phyloP scores from a whole-genome alignment of 2,888 invertebrate genomes.

The Venustoraphidia nigricollis region DNA sequence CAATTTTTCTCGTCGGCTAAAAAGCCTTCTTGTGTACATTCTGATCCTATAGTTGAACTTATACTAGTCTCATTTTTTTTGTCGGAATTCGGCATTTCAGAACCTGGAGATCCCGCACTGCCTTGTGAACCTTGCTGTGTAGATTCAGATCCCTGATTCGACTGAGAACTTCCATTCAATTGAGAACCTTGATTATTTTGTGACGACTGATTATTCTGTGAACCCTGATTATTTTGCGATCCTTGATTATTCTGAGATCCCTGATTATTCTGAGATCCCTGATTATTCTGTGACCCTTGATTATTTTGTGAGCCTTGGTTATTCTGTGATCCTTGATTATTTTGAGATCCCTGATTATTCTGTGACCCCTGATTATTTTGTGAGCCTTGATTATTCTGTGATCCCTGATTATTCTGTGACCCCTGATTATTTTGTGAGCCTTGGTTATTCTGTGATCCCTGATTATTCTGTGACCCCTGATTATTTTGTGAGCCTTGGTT shows the following conservation, averaged over 20 bases:
- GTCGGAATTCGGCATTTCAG: not conserved
- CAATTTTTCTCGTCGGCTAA: conserved; percentile 20
- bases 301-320: not conserved
- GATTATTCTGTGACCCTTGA: not conserved
- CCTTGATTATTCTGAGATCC: not conserved
- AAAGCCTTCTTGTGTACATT: conserved; percentile 20
- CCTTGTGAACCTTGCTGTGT: not conserved
- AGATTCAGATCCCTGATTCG: too few relatives aligned
- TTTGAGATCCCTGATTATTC: not conserved
- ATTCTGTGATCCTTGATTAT: not conserved
- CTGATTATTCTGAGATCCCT: not conserved
- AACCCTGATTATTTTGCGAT: not conserved
- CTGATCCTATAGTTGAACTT: not conserved
- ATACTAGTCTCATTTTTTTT: not conserved
- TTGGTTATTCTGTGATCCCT: not conserved
- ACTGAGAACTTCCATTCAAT: too few relatives aligned
- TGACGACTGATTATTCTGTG: not conserved
- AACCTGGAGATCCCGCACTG: not conserved
- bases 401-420: not conserved
- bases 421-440: not conserved
- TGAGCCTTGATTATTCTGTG: not conserved
- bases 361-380: not conserved
- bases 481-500: not conserved
- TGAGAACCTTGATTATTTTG: not conserved
- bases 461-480: not conserved